Conservation (phyloP, 1,140 invertebrate genomes). For the Drosophila pallidifrons region DNA sequence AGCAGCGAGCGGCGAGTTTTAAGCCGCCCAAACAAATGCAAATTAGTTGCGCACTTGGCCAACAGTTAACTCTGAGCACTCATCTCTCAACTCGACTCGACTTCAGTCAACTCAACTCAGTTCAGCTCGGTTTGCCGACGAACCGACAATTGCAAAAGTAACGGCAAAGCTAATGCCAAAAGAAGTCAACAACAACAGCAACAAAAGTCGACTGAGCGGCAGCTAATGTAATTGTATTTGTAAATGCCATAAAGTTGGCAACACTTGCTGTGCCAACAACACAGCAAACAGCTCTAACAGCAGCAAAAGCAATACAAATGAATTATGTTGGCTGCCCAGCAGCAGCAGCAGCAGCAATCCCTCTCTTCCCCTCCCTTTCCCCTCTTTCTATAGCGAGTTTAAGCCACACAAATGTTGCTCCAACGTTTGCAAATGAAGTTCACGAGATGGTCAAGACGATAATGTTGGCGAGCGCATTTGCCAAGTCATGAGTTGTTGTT, state of each 20-base stretch:
- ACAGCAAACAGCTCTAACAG: slow-evolving; percentile 17
- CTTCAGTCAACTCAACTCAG: slow-evolving; percentile 12
- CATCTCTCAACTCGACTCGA: slow-evolving; percentile 46
- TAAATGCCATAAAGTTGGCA: slow-evolving; percentile 84
- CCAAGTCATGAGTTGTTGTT: slow-evolving; percentile 69
- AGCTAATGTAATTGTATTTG: slow-evolving; percentile 81
- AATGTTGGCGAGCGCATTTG: slow-evolving; percentile 81
- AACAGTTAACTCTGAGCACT: slow-evolving; percentile 70
- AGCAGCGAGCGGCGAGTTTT: slow-evolving; percentile 14
- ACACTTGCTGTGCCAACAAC: slow-evolving; percentile 76
- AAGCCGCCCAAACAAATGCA: slow-evolving; percentile 62
- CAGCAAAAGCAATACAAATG: slow-evolving; percentile 56
- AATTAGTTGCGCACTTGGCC: slow-evolving; percentile 77
- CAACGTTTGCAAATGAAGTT: slow-evolving; percentile 80
- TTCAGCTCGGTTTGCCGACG: slow-evolving; percentile 6
- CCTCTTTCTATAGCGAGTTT: not conserved
- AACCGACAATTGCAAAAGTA: slow-evolving; percentile 52
- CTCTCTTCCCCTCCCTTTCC: not conserved
- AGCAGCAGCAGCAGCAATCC: slow-evolving; percentile 10
- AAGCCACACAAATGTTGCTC: slow-evolving; percentile 43
- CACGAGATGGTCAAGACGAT: slow-evolving; percentile 83
- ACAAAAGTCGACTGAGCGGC: slow-evolving; percentile 25
- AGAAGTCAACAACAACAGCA: slow-evolving; percentile 11
- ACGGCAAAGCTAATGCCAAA: slow-evolving; percentile 50
- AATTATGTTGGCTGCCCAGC: slow-evolving; percentile 64